These are phyloP conservation scores for Spheniscus mendiculus DNA, from an alignment of 2,113 vertebrate genomes.

Conservation along the genomic window DNA sequence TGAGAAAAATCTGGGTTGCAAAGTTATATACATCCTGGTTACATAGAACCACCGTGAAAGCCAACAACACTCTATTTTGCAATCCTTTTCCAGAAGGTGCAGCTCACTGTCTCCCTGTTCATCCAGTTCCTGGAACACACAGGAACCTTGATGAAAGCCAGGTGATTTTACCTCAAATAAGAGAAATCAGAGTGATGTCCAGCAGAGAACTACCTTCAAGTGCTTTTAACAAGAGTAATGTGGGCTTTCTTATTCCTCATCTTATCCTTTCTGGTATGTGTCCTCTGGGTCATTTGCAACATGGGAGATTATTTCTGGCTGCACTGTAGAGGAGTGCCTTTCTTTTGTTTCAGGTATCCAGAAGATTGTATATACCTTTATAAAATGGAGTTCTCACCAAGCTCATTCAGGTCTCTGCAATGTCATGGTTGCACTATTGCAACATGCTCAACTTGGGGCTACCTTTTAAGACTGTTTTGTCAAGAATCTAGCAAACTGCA, in stretches of 20 bases:
- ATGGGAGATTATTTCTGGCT: not conserved
- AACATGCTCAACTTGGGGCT: not conserved
- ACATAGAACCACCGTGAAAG: not conserved
- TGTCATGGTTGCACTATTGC: not conserved
- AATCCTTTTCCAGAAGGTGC: not conserved
- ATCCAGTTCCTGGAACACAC: not conserved
- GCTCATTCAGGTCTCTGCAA: not conserved
- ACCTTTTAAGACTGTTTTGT: not conserved
- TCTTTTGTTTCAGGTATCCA: not conserved
- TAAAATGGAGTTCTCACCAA: not conserved
- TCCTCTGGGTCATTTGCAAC: not conserved
- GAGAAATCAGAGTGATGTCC: not conserved
- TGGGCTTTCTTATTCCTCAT: not conserved
- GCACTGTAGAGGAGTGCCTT: not conserved
- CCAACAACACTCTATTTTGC: not conserved
- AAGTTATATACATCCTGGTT: not conserved
- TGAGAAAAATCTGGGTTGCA: not conserved
- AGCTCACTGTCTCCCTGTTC: not conserved
- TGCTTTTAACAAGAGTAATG: not conserved
- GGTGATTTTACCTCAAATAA: not conserved
- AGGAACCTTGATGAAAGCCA: not conserved
- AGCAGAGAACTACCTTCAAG: not conserved
- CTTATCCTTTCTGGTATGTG: not conserved
- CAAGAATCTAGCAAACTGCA: not conserved
- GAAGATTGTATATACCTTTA: not conserved